Percentiles rank a stretch among this genome's conserved stretches.
phyloP scores from a whole-genome alignment of 2,797 vertebrate species.

The Aulostomus chinensis region DNA sequence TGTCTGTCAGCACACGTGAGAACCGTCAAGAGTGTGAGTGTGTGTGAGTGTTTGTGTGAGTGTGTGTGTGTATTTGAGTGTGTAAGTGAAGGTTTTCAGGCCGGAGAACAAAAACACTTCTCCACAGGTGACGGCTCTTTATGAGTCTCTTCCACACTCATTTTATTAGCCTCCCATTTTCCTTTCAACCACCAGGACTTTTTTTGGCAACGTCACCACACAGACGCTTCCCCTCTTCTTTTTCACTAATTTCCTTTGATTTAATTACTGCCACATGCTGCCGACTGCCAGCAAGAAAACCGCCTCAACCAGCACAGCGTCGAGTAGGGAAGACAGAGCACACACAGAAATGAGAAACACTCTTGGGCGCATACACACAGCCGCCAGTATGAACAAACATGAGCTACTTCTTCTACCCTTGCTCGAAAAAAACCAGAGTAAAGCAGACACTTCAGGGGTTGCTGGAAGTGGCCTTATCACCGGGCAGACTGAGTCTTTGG shows the following conservation, averaged over 20 bases:
- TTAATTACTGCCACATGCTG: conserved; percentile 88
- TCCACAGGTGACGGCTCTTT: conserved; percentile 68
- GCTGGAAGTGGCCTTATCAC: background rate
- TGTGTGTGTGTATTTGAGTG: conserved; percentile 3
- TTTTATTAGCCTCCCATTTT: conserved; percentile 68
- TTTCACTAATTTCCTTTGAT: conserved; percentile 73
- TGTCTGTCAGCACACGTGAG: conserved; percentile 15
- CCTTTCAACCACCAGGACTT: conserved; percentile 48
- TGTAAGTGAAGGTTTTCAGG: conserved; percentile 25
- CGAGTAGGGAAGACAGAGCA: conserved; percentile 16
- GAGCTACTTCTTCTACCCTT: too few relatives aligned
- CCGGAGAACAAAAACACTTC: conserved; percentile 58
- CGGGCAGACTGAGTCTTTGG: background rate
- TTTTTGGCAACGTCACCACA: conserved; percentile 40
- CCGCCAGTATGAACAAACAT: too few relatives aligned
- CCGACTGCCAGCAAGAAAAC: conserved; percentile 74
- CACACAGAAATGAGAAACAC: too few relatives aligned
- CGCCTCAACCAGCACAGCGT: conserved; percentile 31
- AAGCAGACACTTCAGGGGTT: too few relatives aligned
- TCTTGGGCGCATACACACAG: too few relatives aligned
- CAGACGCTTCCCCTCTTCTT: conserved; percentile 9
- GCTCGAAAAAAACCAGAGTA: too few relatives aligned
- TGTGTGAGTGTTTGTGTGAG: conserved; percentile 1
- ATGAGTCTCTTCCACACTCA: conserved; percentile 56
- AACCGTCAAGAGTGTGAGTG: background rate